Conservation (phyloP, 2,888 invertebrate genomes). For the Arge pagana region DNA sequence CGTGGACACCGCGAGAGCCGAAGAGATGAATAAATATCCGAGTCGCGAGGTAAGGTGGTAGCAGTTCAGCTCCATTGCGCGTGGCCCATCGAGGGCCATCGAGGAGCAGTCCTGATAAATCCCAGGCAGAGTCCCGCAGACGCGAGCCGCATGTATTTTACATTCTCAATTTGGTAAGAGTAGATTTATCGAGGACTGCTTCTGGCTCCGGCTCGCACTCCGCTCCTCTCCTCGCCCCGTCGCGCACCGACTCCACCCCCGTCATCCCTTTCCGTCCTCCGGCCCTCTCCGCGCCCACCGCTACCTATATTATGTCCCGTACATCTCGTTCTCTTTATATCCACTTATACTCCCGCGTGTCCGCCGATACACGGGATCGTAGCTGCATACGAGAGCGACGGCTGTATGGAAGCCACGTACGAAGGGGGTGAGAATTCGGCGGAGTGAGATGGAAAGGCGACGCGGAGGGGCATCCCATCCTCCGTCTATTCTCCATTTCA, state of each 20-base stretch:
- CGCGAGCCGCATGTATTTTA: slow-evolving; percentile 49
- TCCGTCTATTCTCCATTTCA: slow-evolving; percentile 58
- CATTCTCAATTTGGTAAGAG: slow-evolving; percentile 54
- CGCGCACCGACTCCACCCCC: slow-evolving; percentile 29
- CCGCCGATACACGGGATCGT: background rate
- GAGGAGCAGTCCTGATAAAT: slow-evolving; percentile 48
- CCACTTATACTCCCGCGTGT: background rate
- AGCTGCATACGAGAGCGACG: background rate
- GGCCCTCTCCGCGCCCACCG: slow-evolving; percentile 8
- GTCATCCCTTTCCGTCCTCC: slow-evolving; percentile 15
- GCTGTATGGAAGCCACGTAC: slow-evolving; percentile 3
- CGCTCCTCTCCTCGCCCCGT: slow-evolving; percentile 26
- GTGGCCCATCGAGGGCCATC: slow-evolving; percentile 37
- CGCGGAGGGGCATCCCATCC: background rate
- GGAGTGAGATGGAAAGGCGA: background rate
- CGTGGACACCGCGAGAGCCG: background rate
- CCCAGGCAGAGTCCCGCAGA: slow-evolving; percentile 39
- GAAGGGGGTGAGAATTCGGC: slow-evolving; percentile 17
- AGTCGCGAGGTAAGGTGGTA: slow-evolving; percentile 5
- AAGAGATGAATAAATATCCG: slow-evolving; percentile 13
- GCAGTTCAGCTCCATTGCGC: slow-evolving; percentile 10
- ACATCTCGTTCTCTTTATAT: slow-evolving; percentile 21
- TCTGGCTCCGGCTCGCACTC: slow-evolving; percentile 28
- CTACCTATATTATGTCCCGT: slow-evolving; percentile 16
- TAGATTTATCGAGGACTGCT: slow-evolving; percentile 47